Evolutionary conservation across 2,888 invertebrate genomes (phyloP).

Genomic region (Nudaria mundana): DNA sequence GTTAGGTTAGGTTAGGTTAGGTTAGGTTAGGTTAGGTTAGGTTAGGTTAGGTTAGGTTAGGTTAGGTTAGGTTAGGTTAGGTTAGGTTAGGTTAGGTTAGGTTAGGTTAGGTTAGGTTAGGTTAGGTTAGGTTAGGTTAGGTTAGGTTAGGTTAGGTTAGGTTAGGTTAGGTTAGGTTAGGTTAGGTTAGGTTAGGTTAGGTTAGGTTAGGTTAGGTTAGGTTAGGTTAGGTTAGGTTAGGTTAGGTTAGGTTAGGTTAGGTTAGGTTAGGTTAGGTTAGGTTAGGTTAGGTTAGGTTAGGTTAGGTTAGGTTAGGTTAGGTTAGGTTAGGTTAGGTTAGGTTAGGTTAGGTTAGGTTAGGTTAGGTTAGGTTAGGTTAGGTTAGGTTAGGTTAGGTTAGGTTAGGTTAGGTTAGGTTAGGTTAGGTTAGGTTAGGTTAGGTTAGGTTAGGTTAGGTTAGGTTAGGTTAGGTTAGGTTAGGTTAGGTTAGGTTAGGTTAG

Average conservation of each 20-base stretch:
- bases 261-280: conserved; percentile 7
- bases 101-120: conserved; percentile 1
- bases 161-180: conserved; percentile 6
- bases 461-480: conserved; percentile 16
- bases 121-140: conserved; percentile 2
- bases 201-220: conserved; percentile 6
- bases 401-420: conserved; percentile 16
- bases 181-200: conserved; percentile 3
- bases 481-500: conserved; percentile 16
- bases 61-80: conserved; percentile 1
- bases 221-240: conserved; percentile 1
- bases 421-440: conserved; percentile 16
- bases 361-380: conserved; percentile 15
- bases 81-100: conserved; percentile 5
- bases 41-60: conserved; percentile 1
- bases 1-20: conserved; percentile 12
- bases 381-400: conserved; percentile 16
- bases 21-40: conserved; percentile 4
- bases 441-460: conserved; percentile 16
- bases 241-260: conserved; percentile 7
- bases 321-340: conserved; percentile 16
- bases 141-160: conserved; percentile 6
- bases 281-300: conserved; percentile 11
- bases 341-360: conserved; percentile 16
- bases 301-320: conserved; percentile 14